These are phyloP conservation scores for Oligia fasciuncula DNA, from an alignment of 2,888 invertebrate species.

Conservation along the genomic window DNA sequence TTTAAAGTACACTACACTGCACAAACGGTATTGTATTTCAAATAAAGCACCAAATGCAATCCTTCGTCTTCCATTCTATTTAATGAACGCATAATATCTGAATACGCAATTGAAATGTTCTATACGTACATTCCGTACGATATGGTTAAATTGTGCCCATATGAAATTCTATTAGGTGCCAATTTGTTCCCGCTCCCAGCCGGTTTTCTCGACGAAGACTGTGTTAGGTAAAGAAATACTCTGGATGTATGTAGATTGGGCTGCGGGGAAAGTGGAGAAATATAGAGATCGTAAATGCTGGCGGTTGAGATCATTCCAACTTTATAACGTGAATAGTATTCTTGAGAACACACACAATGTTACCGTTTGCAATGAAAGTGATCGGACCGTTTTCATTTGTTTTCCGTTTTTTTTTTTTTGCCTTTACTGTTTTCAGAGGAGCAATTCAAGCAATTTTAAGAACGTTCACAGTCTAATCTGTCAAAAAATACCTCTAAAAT, in stretches of 20 bases:
- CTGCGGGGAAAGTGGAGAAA: slow-evolving; percentile 37
- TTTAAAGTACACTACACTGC: slow-evolving; percentile 44
- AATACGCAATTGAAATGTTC: slow-evolving; percentile 43
- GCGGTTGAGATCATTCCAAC: slow-evolving; percentile 33
- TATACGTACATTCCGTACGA: slow-evolving; percentile 23
- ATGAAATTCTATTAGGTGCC: slow-evolving; percentile 64
- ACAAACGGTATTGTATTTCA: slow-evolving; percentile 40
- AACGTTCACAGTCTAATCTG: not conserved
- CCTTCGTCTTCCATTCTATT: slow-evolving; percentile 45
- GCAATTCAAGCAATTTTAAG: not conserved
- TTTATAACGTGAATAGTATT: slow-evolving; percentile 27
- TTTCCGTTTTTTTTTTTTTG: not conserved
- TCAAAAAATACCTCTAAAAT: not conserved
- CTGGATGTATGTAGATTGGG: slow-evolving; percentile 55
- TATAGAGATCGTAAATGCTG: slow-evolving; percentile 47
- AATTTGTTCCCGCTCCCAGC: slow-evolving; percentile 53
- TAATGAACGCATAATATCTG: slow-evolving; percentile 47
- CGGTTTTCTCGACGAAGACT: slow-evolving; percentile 56
- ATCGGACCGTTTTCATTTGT: not conserved
- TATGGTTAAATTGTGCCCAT: slow-evolving; percentile 62
- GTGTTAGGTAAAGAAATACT: slow-evolving; percentile 61
- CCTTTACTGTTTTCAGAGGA: not conserved
- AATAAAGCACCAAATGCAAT: slow-evolving; percentile 38
- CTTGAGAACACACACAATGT: slow-evolving; percentile 24
- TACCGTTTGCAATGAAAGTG: slow-evolving; percentile 12